phyloP scores from a whole-genome alignment of 2,888 invertebrate genomes.

The Cerastoderma edule region DNA sequence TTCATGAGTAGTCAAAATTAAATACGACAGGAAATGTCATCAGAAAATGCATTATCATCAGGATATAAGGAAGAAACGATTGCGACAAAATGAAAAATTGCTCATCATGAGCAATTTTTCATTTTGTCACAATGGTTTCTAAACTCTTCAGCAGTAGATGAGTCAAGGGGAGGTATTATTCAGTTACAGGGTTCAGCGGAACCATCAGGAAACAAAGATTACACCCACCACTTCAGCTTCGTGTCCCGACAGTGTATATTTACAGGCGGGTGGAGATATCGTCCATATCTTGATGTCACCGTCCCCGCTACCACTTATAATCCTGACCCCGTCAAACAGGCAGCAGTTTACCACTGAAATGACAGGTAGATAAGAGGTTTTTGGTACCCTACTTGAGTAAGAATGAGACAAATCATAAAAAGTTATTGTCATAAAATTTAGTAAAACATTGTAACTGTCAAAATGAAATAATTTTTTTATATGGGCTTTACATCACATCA shows the following conservation, averaged over 20 bases:
- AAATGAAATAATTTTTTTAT: too few relatives aligned
- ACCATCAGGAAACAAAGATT: not conserved
- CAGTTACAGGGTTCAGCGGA: not conserved
- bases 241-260: slow-evolving; percentile 72
- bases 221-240: slow-evolving; percentile 76
- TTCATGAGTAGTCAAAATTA: too few relatives aligned
- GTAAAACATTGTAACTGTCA: too few relatives aligned
- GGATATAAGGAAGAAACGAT: not conserved
- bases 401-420: too few relatives aligned
- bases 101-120: slow-evolving; percentile 1
- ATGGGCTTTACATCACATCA: too few relatives aligned
- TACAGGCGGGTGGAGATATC: slow-evolving; percentile 66
- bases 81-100: slow-evolving; percentile 1
- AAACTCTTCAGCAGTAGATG: too few relatives aligned
- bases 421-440: too few relatives aligned
- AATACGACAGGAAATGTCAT: too few relatives aligned
- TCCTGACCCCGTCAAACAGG: slow-evolving; percentile 73
- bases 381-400: too few relatives aligned
- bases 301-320: slow-evolving; percentile 79
- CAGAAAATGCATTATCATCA: too few relatives aligned
- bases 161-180: too few relatives aligned
- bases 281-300: slow-evolving; percentile 75
- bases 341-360: slow-evolving; percentile 75
- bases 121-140: not conserved
- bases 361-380: not conserved